A percentile compares a stretch with the other conserved stretches of the same genome.
Conservation (phyloP, 1,140 invertebrate species). For the Drosophila equinoxialis region DNA sequence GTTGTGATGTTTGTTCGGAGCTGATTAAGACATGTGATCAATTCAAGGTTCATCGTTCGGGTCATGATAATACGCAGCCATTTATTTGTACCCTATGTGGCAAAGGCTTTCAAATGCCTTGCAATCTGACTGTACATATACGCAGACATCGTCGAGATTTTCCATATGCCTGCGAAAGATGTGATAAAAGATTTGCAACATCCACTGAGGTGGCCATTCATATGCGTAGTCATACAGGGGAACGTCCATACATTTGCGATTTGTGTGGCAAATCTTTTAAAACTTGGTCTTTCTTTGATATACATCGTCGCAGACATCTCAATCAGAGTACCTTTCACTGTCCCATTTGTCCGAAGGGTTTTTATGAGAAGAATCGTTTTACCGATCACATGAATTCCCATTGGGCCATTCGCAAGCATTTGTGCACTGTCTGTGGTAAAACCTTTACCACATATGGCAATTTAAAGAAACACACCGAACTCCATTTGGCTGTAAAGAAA, state of each 20-base stretch:
- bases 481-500: conserved; percentile 73
- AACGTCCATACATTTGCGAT: conserved; percentile 74
- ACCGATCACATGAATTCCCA: conserved; percentile 80
- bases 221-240: conserved; percentile 66
- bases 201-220: conserved; percentile 76
- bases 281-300: conserved; percentile 79
- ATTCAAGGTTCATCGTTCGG: conserved; percentile 72
- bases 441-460: conserved; percentile 76
- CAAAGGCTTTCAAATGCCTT: conserved; percentile 78
- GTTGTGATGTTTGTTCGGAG: conserved; percentile 62
- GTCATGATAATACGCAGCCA: conserved; percentile 69
- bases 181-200: conserved; percentile 73
- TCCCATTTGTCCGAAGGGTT: conserved; percentile 73
- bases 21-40: conserved; percentile 77
- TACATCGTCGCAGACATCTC: conserved; percentile 74
- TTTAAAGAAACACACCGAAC: conserved; percentile 74
- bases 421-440: conserved; percentile 76
- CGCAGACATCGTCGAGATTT: conserved; percentile 68
- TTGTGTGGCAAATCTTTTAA: conserved; percentile 76
- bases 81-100: conserved; percentile 76
- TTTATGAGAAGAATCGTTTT: conserved; percentile 78
- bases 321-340: conserved; percentile 78
- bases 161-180: conserved; percentile 72
- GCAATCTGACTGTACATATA: conserved; percentile 76
- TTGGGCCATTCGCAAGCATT: conserved; percentile 76